Base-by-base conservation (phyloP, 92 coral and sea anemone genomes). In the Heteractis magnifica region DNA sequence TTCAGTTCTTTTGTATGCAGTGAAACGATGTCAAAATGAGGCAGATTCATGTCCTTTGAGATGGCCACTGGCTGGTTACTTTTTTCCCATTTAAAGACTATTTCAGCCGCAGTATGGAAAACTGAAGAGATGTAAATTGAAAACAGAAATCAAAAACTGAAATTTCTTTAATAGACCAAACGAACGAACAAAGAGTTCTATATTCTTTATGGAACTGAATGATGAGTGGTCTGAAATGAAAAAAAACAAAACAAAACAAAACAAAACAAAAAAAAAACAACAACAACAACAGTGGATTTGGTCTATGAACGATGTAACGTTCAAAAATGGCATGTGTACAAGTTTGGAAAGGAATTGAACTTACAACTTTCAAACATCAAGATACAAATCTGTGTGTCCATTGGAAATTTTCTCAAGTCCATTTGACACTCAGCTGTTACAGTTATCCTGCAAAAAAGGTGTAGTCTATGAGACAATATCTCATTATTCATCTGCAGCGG, bases 341-440 rank as follows among this genome's bases (percentile, higher is more conserved):
- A 26, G 26, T 34, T 34, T 34, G 44, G 44, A 34, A 34, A 34
- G 44, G 44, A 34, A 34, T 34, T 34, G 3, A 34, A 92, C 96
- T 92, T 77, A 92, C 96, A 92, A 65, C 96, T 92, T 76, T 90
- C 96, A 83, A 92, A 90, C 76, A 78, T 72, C 77, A 90, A 65
- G 15, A 82, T 81, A 62, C 96, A 92, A 51, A 65, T 23, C 80
- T 90, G 93, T 14, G 87, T 75, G 76, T 92, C 96, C 93, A 92
- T 86, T 19, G 96, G 96, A 60, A 92, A 92, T 26, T 88, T 80
- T 55, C 84, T 72, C 65, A 92, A 77, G 56, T 90, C 87, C 96
- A 92, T 92, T 15, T 92, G 96, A 77, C 96, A 92, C 78, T 85
- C 88, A 26, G 88, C 88, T 26, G 79, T 78, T 3, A 85, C 88